Percentiles rank a stretch among this genome's conserved stretches.
Conservation (phyloP, 2,797 vertebrate species). For the Acrocephalus scirpaceus region DNA sequence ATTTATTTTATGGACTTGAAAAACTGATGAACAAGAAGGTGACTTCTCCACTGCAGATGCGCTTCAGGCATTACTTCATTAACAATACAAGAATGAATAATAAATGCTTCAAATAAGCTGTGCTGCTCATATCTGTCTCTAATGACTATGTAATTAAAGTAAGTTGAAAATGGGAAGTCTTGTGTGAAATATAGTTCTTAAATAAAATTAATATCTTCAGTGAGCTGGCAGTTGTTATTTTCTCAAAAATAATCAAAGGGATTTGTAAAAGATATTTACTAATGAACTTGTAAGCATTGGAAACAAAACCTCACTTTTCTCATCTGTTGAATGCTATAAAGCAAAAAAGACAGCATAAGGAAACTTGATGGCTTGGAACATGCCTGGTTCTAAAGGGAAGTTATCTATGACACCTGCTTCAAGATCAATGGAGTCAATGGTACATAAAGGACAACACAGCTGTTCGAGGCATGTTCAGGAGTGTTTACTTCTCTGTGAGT, state of each 20-base stretch:
- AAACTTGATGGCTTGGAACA: background rate
- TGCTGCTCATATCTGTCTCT: constrained; percentile 64
- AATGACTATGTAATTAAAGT: constrained; percentile 73
- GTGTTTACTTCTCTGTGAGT: background rate
- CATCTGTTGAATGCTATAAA: background rate
- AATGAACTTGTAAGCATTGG: background rate
- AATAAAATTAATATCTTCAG: constrained; percentile 51
- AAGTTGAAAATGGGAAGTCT: constrained; percentile 64
- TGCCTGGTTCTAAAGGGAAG: background rate
- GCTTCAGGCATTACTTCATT: constrained; percentile 70
- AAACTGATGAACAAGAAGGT: constrained; percentile 57
- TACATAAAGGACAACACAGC: background rate
- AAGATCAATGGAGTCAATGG: background rate
- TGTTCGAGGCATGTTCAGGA: background rate
- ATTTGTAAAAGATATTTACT: constrained; percentile 1
- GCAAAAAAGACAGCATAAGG: background rate
- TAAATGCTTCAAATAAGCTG: constrained; percentile 68
- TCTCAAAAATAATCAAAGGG: constrained; percentile 22
- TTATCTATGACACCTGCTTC: background rate
- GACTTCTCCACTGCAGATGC: constrained; percentile 51
- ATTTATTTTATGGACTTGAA: constrained; percentile 41
- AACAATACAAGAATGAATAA: constrained; percentile 69
- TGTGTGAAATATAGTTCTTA: constrained; percentile 64
- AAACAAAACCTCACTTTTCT: background rate
- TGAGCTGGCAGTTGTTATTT: constrained; percentile 19